Evolutionary conservation across 2,888 invertebrate genomes (phyloP), one percentile per base, ranked within the genome.

Genomic region (Seira musarum): DNA sequence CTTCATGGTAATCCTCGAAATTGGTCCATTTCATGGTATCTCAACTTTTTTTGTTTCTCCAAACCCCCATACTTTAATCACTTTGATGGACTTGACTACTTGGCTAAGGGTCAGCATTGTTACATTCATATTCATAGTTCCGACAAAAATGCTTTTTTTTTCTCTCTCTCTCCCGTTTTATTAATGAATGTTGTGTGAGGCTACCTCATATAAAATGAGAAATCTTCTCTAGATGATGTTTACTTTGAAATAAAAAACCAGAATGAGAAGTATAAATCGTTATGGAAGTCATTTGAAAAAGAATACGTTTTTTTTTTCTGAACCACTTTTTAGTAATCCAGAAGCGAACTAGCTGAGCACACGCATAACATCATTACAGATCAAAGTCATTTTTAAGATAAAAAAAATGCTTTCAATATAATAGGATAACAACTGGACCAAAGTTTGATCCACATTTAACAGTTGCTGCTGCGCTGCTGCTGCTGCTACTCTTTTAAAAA

Each of bases 361-460:
- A 76, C 76, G 76, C 76, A 76, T 69, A 64, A 63, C 69, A 69
- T 76, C 73, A 73, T 73, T 69, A 76, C 53, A 69, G 61, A 69
- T 76, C 57, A 75, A 75, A 75, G 68, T 68, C 67, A 67, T 68
- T 21, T 76, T 69, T 24, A 69, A 22, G 61, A 53, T 63, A 68
- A 53, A 40, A 76, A 69, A 69, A 69, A 64, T 40, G 46, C n/a
- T n/a, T n/a, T n/a, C n/a, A n/a, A n/a, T n/a, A n/a, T n/a, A n/a
- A n/a, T n/a, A n/a, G 25, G 49, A 70, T 1, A 24, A 2, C 65
- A 75, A 75, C 67, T 68, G 67, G 61, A 67, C 67, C 67, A 61
- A 60, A 68, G 68, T n/a, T 40, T 40, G 40, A 40, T 40, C 40
- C 40, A 40, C 40, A 8, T 40, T 40, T 40, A 63, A 10, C 64